Percentiles rank a stretch among this genome's conserved stretches.
Conservation (phyloP, 2,797 vertebrate genomes). For the Chrysocyon brachyurus region DNA sequence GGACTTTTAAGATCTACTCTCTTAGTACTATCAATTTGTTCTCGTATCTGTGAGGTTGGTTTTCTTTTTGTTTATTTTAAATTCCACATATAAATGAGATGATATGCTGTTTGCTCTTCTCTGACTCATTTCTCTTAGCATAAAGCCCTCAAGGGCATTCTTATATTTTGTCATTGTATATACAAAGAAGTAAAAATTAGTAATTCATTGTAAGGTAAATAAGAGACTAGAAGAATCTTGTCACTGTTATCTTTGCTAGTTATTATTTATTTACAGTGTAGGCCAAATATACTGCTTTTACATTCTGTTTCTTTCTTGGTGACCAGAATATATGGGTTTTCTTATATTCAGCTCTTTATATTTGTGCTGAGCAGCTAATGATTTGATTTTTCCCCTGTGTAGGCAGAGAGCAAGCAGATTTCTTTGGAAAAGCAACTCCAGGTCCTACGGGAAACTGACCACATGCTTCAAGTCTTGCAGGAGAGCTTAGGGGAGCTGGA, state of each 20-base stretch:
- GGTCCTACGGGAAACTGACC: conserved; percentile 92
- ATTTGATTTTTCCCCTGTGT: conserved; percentile 45
- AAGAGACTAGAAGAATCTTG: not conserved
- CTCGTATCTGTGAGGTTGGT: not conserved
- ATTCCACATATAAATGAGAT: not conserved
- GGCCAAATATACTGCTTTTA: not conserved
- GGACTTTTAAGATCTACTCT: not conserved
- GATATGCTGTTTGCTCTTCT: not conserved
- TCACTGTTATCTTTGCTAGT: not conserved
- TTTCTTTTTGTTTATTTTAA: not conserved
- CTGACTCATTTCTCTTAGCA: not conserved
- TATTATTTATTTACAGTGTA: conserved; percentile 49
- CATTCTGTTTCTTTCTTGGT: not conserved
- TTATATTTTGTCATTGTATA: not conserved
- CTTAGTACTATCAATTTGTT: not conserved
- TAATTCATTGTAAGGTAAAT: not conserved
- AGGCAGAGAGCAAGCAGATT: conserved; percentile 95
- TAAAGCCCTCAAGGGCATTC: not conserved
- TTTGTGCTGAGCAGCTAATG: conserved; percentile 22
- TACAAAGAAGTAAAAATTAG: not conserved
- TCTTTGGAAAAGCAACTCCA: conserved; percentile 95
- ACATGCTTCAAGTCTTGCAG: conserved; percentile 93
- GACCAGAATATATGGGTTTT: not conserved
- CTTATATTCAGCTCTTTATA: not conserved
- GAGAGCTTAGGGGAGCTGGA: conserved; percentile 95